phyloP scores from a whole-genome alignment of 2,113 vertebrate genomes.

The Rhombomys opimus region DNA sequence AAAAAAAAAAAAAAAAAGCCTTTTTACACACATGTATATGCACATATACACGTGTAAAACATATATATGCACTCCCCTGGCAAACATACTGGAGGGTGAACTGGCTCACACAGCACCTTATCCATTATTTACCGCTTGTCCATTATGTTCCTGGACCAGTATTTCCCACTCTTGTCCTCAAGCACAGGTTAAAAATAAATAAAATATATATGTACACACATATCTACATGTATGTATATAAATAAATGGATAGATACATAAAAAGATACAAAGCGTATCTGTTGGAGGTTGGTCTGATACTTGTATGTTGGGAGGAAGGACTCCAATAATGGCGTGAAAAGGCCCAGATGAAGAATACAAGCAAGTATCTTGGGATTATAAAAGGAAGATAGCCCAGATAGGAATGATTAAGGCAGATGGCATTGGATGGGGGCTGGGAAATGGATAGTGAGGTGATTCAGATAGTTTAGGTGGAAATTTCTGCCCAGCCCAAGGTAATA shows the following conservation, averaged over 20 bases:
- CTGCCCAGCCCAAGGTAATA: no score
- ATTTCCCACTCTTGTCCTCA: constrained; percentile 94
- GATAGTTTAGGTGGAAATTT: no score
- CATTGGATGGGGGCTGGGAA: no score
- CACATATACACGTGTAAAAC: not conserved
- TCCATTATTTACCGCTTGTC: constrained; percentile 88
- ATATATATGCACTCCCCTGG: constrained; percentile 91
- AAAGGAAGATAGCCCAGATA: no score
- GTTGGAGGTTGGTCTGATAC: no score
- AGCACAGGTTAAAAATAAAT: constrained; percentile 80
- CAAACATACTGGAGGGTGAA: constrained; percentile 97
- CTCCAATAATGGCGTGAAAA: no score
- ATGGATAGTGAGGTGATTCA: no score
- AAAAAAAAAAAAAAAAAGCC: not conserved
- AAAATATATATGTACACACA: not conserved
- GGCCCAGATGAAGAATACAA: no score
- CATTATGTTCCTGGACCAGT: constrained; percentile 96
- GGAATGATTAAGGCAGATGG: no score
- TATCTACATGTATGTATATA: no score
- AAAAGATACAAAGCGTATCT: not conserved
- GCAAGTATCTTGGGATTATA: no score
- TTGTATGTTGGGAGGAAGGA: no score
- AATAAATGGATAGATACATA: not conserved
- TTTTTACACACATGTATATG: not conserved
- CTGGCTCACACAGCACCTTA: constrained; percentile 95